A percentile compares a stretch with the other conserved stretches of the same genome.
These are phyloP conservation scores for Nanorana parkeri DNA, from an alignment of 2,113 vertebrate species.

Conservation along the genomic window DNA sequence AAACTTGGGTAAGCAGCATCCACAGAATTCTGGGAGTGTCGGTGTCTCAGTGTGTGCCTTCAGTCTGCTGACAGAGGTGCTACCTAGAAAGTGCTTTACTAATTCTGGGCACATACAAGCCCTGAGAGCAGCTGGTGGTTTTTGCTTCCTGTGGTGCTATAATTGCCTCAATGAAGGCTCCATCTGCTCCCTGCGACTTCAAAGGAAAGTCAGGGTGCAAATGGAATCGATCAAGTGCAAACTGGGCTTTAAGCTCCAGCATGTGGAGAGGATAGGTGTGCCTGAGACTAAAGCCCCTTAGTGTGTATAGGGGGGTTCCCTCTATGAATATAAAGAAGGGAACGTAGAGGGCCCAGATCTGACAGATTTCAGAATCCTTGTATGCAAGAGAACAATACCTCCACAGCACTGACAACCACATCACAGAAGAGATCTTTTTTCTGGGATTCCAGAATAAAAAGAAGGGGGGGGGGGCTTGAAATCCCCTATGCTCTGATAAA, in stretches of 20 bases:
- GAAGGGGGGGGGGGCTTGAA: no score
- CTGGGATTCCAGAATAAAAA: no score
- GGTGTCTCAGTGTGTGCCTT: conserved; percentile 17
- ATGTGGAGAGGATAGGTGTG: conserved; percentile 53
- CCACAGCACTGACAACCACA: not conserved
- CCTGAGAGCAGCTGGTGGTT: conserved; percentile 54
- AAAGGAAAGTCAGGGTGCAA: conserved; percentile 57
- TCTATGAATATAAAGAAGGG: conserved; percentile 36
- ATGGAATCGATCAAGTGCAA: conserved; percentile 56
- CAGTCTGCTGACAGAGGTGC: conserved; percentile 49
- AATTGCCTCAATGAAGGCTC: conserved; percentile 58
- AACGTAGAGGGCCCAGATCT: not conserved
- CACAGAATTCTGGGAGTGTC: conserved; percentile 2
- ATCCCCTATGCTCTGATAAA: no score
- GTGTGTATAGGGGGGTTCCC: conserved; percentile 22
- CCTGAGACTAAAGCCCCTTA: conserved; percentile 41
- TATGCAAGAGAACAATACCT: conserved; percentile 3
- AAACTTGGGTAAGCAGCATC: conserved; percentile 19
- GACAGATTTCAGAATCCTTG: conserved; percentile 7
- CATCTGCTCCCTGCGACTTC: conserved; percentile 57
- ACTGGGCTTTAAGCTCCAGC: conserved; percentile 49
- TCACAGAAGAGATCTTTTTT: conserved; percentile 1
- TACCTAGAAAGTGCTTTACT: conserved; percentile 55
- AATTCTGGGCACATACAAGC: conserved; percentile 55
- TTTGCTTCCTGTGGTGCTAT: conserved; percentile 46